These are phyloP conservation scores for Zaprionus davidi DNA, from an alignment of 1,140 invertebrate species.

Conservation along the genomic window DNA sequence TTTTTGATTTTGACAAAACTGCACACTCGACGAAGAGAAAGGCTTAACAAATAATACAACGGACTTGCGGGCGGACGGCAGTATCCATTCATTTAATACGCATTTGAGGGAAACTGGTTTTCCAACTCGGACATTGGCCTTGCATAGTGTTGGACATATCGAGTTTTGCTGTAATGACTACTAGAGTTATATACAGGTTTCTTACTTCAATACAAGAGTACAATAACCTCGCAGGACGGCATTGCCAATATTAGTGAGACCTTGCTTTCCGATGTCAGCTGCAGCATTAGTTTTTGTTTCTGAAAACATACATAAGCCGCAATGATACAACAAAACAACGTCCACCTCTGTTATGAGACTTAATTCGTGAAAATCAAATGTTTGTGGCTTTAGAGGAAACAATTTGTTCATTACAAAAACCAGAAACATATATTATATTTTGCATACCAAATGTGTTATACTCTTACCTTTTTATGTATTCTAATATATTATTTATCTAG, in stretches of 20 bases:
- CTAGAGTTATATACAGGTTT: conserved; percentile 6
- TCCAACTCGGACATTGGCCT: neutral
- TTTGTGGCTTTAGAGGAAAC: neutral
- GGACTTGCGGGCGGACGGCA: neutral
- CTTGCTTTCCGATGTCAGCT: neutral
- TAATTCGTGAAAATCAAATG: neutral
- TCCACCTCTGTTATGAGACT: neutral
- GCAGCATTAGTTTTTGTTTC: neutral
- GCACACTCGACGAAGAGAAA: neutral
- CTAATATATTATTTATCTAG: neutral
- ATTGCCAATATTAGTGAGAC: conserved; percentile 1
- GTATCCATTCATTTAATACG: conserved; percentile 6
- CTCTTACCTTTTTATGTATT: neutral
- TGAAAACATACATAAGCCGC: conserved; percentile 2
- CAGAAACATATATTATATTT: neutral
- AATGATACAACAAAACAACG: neutral
- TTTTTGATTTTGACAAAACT: no score
- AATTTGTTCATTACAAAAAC: neutral
- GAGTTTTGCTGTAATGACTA: conserved; percentile 3
- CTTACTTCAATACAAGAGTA: neutral
- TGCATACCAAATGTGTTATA: neutral
- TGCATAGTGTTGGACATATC: neutral
- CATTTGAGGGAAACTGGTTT: neutral
- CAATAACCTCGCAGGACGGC: conserved; percentile 3
- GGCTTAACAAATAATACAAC: neutral